Percentiles rank a stretch among this genome's conserved stretches.
These are phyloP conservation scores for Drosophila bifasciata DNA, from an alignment of 1,140 invertebrate genomes.

Conservation along the genomic window DNA sequence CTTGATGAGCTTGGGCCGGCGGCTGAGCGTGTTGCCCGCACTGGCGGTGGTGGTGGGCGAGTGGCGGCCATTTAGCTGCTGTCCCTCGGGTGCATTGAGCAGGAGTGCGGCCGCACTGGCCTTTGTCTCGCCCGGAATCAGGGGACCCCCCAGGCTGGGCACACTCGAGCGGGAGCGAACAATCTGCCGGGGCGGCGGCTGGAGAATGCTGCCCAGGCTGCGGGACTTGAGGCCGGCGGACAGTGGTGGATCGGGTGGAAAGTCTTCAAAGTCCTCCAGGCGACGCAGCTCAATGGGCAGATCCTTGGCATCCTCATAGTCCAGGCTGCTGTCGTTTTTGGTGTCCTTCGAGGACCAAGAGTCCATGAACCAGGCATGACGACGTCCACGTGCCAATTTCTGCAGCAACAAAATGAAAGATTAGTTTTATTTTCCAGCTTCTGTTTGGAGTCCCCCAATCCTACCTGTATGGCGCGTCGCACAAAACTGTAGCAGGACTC, in stretches of 20 bases:
- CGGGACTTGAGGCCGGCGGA: slow-evolving; percentile 81
- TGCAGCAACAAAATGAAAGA: slow-evolving; percentile 59
- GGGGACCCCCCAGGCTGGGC: slow-evolving; percentile 86
- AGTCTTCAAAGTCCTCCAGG: slow-evolving; percentile 89
- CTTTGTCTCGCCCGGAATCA: slow-evolving; percentile 56
- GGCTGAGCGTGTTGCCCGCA: slow-evolving; percentile 60
- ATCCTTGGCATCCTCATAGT: slow-evolving; percentile 88
- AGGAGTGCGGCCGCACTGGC: slow-evolving; percentile 57
- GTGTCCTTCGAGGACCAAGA: slow-evolving; percentile 88
- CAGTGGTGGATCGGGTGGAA: slow-evolving; percentile 84
- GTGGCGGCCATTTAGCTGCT: slow-evolving; percentile 47
- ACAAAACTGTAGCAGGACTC: slow-evolving; percentile 98
- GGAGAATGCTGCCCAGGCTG: slow-evolving; percentile 92
- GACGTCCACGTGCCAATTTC: slow-evolving; percentile 90
- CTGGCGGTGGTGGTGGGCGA: slow-evolving; percentile 68
- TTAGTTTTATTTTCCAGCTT: not conserved
- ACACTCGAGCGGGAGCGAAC: slow-evolving; percentile 90
- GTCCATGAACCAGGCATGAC: slow-evolving; percentile 91
- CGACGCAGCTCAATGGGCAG: slow-evolving; percentile 94
- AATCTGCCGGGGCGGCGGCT: slow-evolving; percentile 88
- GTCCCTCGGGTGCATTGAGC: slow-evolving; percentile 48
- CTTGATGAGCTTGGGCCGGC: slow-evolving; percentile 89
- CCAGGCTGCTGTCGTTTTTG: slow-evolving; percentile 85
- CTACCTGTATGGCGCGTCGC: slow-evolving; percentile 92
- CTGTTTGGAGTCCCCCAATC: not conserved